A percentile compares a stretch with the other conserved stretches of the same genome.
Evolutionary conservation across 2,797 vertebrate genomes (phyloP).

Genomic region (Hylomyscus alleni): DNA sequence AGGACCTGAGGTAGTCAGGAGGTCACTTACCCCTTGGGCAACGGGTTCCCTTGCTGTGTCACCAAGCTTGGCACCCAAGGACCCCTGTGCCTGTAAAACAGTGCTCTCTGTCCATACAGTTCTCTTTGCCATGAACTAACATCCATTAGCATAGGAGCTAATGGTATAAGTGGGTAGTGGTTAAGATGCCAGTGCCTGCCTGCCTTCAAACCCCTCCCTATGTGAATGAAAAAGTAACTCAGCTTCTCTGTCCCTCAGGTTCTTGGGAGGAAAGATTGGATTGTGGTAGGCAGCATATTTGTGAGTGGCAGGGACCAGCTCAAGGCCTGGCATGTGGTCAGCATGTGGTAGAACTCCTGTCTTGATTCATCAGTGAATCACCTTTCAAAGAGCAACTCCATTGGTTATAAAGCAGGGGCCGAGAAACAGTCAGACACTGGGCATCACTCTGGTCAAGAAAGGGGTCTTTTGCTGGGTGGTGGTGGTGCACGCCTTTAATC

Average conservation of each 20-base stretch:
- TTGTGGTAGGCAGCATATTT: not conserved
- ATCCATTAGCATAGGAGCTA: not conserved
- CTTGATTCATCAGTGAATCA: not conserved
- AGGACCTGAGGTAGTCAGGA: not conserved
- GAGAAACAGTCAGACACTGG: not conserved
- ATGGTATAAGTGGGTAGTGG: not conserved
- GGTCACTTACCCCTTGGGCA: not conserved
- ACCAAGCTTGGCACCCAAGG: not conserved
- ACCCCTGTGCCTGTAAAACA: not conserved
- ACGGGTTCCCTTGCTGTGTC: not conserved
- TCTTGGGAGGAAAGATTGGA: not conserved
- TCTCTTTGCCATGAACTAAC: not conserved
- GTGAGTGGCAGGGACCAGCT: not conserved
- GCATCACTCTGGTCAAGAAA: not conserved
- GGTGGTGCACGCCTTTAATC: too few relatives aligned
- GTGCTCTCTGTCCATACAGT: not conserved
- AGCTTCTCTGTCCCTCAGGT: not conserved
- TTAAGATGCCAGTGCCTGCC: not conserved
- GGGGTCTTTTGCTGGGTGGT: too few relatives aligned
- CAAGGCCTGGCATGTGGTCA: not conserved
- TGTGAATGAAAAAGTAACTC: not conserved
- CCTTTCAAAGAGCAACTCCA: not conserved
- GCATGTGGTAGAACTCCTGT: not conserved
- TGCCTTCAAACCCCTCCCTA: not conserved
- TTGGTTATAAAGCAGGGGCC: not conserved